Conservation (phyloP, 1,140 invertebrate genomes). For the Diuraphis noxia region DNA sequence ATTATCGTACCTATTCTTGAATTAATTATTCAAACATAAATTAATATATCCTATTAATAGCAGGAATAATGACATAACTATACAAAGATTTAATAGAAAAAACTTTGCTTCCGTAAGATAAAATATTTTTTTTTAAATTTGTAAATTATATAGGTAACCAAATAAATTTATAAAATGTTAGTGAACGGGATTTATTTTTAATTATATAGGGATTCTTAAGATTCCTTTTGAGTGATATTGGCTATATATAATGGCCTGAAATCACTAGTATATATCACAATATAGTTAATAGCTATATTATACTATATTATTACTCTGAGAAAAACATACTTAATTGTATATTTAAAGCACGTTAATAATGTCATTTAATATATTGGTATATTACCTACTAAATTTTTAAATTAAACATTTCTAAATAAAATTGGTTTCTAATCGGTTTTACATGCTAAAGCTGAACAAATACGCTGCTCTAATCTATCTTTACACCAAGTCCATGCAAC, state of each 20-base stretch:
- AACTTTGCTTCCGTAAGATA: background rate
- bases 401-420: background rate
- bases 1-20: background rate
- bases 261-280: no score
- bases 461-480: conserved; percentile 58
- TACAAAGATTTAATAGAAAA: background rate
- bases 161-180: background rate
- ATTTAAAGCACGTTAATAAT: background rate
- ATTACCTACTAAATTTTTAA: background rate
- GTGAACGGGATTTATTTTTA: background rate
- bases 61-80: background rate
- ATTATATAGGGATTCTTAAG: background rate
- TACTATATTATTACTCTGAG: background rate
- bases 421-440: conserved; percentile 23
- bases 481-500: conserved; percentile 59
- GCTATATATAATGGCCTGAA: background rate
- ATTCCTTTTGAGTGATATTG: background rate
- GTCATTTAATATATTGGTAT: background rate
- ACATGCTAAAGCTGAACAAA: conserved; percentile 58
- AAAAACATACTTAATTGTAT: background rate
- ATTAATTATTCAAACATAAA: background rate
- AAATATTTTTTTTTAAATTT: background rate
- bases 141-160: background rate
- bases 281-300: no score
- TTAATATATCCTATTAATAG: background rate